Conservation (phyloP, 2,113 vertebrate species). For the Myrmecobius fasciatus region DNA sequence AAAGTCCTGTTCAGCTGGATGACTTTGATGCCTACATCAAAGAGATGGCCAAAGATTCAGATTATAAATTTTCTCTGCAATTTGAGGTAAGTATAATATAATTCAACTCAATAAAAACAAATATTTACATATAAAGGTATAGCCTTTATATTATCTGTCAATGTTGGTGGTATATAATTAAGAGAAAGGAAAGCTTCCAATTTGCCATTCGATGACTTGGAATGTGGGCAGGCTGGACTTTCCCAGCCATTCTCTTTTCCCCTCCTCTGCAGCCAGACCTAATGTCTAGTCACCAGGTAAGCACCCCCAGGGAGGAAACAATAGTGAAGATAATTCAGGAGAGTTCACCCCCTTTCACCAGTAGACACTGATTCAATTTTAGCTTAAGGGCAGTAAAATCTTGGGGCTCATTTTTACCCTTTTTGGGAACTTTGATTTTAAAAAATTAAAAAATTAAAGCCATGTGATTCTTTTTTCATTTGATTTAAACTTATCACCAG, state of each 20-base stretch:
- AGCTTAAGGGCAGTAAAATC: not conserved
- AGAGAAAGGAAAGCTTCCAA: not conserved
- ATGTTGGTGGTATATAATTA: not conserved
- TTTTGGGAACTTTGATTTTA: not conserved
- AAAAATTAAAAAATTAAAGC: not conserved
- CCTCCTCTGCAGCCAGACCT: not conserved
- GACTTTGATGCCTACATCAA: conserved; percentile 96
- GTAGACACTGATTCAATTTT: not conserved
- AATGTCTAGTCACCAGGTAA: not conserved
- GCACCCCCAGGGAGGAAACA: not conserved
- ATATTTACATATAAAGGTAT: not conserved
- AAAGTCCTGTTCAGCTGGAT: conserved; percentile 93
- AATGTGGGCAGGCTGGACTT: not conserved
- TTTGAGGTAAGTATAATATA: conserved; percentile 90
- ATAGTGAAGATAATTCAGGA: not conserved
- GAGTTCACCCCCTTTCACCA: not conserved
- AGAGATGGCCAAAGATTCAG: conserved; percentile 98
- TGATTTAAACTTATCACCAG: not conserved
- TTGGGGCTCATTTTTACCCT: not conserved
- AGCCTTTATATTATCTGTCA: not conserved
- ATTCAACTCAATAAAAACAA: not conserved
- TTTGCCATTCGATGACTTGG: not conserved
- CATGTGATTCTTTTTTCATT: not conserved
- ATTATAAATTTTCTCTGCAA: conserved; percentile 98
- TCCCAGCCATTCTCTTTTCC: not conserved